Percentiles rank a stretch among this genome's conserved stretches.
Conservation (phyloP, 2,797 vertebrate genomes). For the Scolopax bukidnonensis region DNA sequence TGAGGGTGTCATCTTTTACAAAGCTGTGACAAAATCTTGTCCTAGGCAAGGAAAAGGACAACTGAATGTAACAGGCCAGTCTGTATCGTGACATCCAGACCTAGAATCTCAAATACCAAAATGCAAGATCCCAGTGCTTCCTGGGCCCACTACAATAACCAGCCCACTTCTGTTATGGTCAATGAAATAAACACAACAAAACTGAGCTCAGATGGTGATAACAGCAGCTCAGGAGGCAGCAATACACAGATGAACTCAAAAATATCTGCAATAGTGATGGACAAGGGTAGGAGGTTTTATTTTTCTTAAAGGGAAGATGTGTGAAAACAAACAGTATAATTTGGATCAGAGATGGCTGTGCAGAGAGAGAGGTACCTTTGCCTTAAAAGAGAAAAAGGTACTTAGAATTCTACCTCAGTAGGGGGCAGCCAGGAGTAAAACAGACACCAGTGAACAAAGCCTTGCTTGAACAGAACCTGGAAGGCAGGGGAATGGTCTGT, state of each 20-base stretch:
- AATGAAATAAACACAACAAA: neutral
- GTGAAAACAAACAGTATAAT: neutral
- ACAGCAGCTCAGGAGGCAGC: neutral
- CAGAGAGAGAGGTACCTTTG: neutral
- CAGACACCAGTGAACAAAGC: neutral
- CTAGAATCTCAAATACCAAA: neutral
- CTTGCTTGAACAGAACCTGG: neutral
- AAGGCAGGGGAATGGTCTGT: neutral
- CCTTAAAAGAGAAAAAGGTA: neutral
- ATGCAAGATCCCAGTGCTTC: neutral
- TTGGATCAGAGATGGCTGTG: neutral
- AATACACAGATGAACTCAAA: neutral
- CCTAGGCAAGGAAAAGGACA: neutral
- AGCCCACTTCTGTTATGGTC: neutral
- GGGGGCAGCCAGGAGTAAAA: neutral
- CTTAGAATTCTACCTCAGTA: neutral
- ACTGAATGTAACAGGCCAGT: neutral
- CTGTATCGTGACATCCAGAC: neutral
- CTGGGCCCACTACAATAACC: neutral
- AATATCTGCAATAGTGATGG: neutral
- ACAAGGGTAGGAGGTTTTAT: neutral
- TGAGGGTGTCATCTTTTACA: neutral
- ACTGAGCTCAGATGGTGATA: neutral
- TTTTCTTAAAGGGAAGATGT: neutral
- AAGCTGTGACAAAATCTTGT: neutral